Conservation (phyloP, 2,888 invertebrate species). For the Conchocele bisecta region DNA sequence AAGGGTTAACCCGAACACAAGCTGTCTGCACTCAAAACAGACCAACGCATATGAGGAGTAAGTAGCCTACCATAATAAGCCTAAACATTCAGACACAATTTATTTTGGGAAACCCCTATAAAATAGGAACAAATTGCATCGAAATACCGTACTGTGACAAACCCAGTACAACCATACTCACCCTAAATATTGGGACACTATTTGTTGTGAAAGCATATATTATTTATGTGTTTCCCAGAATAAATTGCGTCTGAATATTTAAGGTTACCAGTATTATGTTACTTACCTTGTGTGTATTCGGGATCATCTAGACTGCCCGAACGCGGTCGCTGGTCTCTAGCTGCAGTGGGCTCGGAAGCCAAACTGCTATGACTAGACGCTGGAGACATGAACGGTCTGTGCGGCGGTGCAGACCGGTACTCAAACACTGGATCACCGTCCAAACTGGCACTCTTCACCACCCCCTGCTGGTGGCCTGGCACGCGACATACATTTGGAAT, state of each 20-base stretch:
- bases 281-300: slow-evolving; percentile 72
- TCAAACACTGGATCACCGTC: slow-evolving; percentile 54
- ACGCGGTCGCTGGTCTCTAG: slow-evolving; percentile 46
- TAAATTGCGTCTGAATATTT: too few species aligned
- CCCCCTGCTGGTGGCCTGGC: slow-evolving; percentile 54
- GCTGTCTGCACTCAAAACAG: too few species aligned
- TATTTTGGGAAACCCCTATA: too few species aligned
- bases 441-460: slow-evolving; percentile 49
- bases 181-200: too few species aligned
- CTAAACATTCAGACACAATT: too few species aligned
- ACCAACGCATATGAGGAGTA: too few species aligned
- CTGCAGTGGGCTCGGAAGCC: slow-evolving; percentile 67
- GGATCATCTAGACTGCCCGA: slow-evolving; percentile 72
- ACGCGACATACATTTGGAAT: slow-evolving; percentile 60
- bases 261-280: not conserved
- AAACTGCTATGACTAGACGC: slow-evolving; percentile 75
- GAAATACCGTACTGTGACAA: too few species aligned
- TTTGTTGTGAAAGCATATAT: not conserved
- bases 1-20: too few species aligned
- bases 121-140: too few species aligned
- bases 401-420: slow-evolving; percentile 43
- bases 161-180: too few species aligned
- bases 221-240: too few species aligned
- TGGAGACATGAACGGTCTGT: slow-evolving; percentile 59
- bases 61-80: too few species aligned